Percentiles rank a stretch among this genome's conserved stretches.
Evolutionary conservation across 2,113 vertebrate species (phyloP).

Genomic region (Zootoca vivipara): DNA sequence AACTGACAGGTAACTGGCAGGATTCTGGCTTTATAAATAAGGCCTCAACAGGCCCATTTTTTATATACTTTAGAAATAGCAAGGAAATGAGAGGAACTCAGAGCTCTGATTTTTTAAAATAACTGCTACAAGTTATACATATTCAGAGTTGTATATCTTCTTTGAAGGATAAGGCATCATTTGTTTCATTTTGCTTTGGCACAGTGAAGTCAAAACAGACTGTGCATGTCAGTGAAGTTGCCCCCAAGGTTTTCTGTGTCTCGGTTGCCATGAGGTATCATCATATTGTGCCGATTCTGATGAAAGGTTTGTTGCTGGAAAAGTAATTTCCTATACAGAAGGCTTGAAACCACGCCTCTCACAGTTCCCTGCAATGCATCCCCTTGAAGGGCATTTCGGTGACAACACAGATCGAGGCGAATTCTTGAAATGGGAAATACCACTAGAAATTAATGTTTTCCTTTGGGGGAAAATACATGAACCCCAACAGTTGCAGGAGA

Average conservation of each 20-base stretch:
- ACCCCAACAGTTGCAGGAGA: too few species aligned
- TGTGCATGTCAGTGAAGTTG: constrained; percentile 48
- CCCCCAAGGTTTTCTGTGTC: neutral
- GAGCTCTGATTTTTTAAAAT: neutral
- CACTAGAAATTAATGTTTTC: neutral
- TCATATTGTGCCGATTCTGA: neutral
- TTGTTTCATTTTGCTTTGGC: constrained; percentile 55
- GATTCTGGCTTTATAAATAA: neutral
- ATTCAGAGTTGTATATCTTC: constrained; percentile 62
- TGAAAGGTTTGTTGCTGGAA: neutral
- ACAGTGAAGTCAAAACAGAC: neutral
- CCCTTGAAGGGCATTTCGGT: neutral
- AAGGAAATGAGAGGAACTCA: neutral
- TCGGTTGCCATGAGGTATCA: neutral
- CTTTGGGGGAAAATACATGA: neutral
- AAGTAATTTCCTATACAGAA: neutral
- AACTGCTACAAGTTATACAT: constrained; percentile 28
- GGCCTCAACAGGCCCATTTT: neutral
- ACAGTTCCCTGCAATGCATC: neutral
- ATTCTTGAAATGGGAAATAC: neutral
- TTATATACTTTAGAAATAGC: neutral
- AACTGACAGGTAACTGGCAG: neutral
- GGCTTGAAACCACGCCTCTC: neutral
- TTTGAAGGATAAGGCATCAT: constrained; percentile 42
- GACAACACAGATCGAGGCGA: neutral